Conservation (phyloP, 2,113 vertebrate genomes). For the Syrrhaptes paradoxus region DNA sequence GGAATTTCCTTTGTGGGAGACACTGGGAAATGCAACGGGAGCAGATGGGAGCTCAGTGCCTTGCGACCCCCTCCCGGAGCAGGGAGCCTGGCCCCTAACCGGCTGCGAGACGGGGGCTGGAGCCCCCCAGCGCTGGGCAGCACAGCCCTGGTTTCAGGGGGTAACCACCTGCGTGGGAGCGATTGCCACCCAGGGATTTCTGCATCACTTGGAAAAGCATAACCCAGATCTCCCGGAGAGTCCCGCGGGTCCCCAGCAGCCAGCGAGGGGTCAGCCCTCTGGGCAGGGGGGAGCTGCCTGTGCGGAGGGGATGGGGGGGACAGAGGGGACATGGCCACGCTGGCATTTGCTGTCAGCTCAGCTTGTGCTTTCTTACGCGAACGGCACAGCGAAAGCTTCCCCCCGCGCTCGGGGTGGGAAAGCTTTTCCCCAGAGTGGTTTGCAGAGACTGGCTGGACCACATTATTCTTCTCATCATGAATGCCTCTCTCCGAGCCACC, state of each 20-base stretch:
- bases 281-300: neutral
- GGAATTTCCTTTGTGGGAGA: constrained; percentile 31
- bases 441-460: constrained; percentile 43
- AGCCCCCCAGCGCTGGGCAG: neutral
- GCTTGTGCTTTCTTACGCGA: neutral
- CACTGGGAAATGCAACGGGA: neutral
- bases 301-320: neutral
- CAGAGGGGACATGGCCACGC: neutral
- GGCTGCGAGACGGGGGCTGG: neutral
- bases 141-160: fast-evolving
- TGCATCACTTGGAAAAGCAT: fast-evolving
- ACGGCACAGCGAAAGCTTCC: neutral
- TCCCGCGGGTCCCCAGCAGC: neutral
- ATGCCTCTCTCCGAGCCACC: constrained; percentile 43
- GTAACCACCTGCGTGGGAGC: fast-evolving
- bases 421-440: constrained; percentile 49
- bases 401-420: neutral
- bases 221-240: neutral
- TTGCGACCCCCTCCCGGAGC: neutral
- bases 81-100: neutral
- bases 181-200: neutral
- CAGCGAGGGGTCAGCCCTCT: neutral
- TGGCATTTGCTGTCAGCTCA: neutral
- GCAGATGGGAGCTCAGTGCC: neutral
- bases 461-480: constrained; percentile 54